phyloP scores from a whole-genome alignment of 1,140 invertebrate species.

The Ganaspis sp. region DNA sequence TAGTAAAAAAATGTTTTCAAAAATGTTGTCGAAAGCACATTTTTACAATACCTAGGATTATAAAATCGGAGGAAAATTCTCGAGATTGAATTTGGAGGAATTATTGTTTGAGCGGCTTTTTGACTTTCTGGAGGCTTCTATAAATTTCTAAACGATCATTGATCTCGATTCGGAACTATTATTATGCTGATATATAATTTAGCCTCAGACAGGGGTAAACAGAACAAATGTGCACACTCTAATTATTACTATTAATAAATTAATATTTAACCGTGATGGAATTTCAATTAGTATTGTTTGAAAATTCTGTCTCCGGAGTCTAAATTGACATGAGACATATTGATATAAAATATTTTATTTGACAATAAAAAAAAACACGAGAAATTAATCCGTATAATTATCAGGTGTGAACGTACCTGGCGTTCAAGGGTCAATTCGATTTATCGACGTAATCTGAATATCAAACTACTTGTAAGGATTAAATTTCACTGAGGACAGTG shows the following conservation, averaged over 20 bases:
- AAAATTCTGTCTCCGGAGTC: not conserved
- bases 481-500: too few relatives aligned
- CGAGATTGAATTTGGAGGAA: too few relatives aligned
- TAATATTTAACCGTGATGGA: not conserved
- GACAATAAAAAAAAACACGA: slow-evolving; percentile 32
- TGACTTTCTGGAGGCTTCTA: not conserved
- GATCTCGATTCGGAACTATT: too few relatives aligned
- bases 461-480: slow-evolving; percentile 42
- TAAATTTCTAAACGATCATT: not conserved
- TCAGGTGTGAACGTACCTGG: slow-evolving; percentile 50
- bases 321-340: not conserved
- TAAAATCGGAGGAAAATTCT: too few relatives aligned
- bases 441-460: slow-evolving; percentile 54
- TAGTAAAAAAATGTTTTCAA: too few relatives aligned
- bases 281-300: not conserved
- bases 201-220: not conserved
- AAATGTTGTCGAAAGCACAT: too few relatives aligned
- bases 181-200: not conserved
- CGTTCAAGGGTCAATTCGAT: slow-evolving; percentile 49
- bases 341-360: slow-evolving; percentile 11
- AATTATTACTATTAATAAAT: slow-evolving; percentile 7
- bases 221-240: not conserved
- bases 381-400: slow-evolving; percentile 57
- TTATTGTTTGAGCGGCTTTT: too few relatives aligned
- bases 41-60: too few relatives aligned